Percentiles rank a stretch among this genome's conserved stretches.
phyloP scores from a whole-genome alignment of 2,888 invertebrate genomes.

The Punctoribates punctum region DNA sequence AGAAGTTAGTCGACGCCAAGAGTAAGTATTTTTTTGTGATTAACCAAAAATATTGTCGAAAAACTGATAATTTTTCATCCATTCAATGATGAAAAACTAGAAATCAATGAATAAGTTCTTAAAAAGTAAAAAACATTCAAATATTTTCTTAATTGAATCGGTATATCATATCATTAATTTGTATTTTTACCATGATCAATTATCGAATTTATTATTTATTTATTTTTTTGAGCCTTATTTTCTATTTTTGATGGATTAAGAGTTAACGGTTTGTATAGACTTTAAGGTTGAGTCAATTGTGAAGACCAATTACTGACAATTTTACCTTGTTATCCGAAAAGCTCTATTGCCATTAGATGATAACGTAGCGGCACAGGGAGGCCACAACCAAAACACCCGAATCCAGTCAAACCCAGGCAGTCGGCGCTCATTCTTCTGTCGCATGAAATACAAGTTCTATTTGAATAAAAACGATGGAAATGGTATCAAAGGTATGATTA shows the following conservation, averaged over 20 bases:
- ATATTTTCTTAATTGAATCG: not conserved
- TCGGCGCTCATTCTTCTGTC: conserved; percentile 84
- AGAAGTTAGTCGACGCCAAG: conserved; percentile 85
- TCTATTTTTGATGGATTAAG: not conserved
- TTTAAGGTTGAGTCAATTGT: not conserved
- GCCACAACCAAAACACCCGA: not conserved
- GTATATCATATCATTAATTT: not conserved
- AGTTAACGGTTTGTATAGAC: not conserved
- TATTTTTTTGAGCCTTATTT: not conserved
- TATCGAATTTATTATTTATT: not conserved
- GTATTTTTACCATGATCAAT: not conserved
- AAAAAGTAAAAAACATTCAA: not conserved
- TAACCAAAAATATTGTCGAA: no score
- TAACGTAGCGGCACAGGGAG: not conserved
- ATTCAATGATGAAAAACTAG: no score
- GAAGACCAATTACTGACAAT: not conserved
- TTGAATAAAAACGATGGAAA: not conserved
- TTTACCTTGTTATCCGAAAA: not conserved
- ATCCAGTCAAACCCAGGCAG: conserved; percentile 64
- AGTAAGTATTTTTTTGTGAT: conserved; percentile 52
- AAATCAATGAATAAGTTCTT: not conserved
- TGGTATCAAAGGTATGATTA: conserved; percentile 50
- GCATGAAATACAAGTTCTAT: conserved; percentile 74
- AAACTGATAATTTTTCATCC: no score
- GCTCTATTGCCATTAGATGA: not conserved